Percentiles rank a stretch among this genome's conserved stretches.
phyloP scores from a whole-genome alignment of 2,797 vertebrate species.

The Heterohyrax brucei region DNA sequence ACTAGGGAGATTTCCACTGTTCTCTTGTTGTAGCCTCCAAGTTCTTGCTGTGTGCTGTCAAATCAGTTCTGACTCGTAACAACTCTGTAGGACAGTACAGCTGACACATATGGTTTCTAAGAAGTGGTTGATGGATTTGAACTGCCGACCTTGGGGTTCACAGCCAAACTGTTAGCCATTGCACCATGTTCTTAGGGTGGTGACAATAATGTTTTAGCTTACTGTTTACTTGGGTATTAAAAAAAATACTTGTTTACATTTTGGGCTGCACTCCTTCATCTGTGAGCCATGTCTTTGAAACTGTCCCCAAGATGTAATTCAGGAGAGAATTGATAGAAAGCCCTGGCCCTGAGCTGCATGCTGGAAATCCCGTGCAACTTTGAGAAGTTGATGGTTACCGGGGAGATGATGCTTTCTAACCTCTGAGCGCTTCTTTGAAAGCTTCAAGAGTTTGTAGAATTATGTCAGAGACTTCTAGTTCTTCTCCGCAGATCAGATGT shows the following conservation, averaged over 20 bases:
- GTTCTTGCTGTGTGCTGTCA: not conserved
- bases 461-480: not conserved
- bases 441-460: not conserved
- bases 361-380: not conserved
- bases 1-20: conserved; percentile 2
- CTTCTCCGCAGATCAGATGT: conserved; percentile 11
- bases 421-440: not conserved
- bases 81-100: too few species aligned
- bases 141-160: too few species aligned
- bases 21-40: not conserved
- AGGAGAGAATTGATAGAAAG: not conserved
- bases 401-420: not conserved
- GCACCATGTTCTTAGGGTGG: not conserved
- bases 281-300: conserved; percentile 29
- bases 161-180: too few species aligned
- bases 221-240: conserved; percentile 23
- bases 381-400: not conserved
- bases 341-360: not conserved
- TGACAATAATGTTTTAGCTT: conserved; percentile 42
- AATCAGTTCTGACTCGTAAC: too few species aligned
- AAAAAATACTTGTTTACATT: conserved; percentile 40
- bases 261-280: not conserved
- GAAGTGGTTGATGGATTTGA: too few species aligned
- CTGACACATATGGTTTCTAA: too few species aligned
- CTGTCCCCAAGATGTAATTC: not conserved